phyloP scores from a whole-genome alignment of 2,797 vertebrate genomes.

The Trachurus trachurus region DNA sequence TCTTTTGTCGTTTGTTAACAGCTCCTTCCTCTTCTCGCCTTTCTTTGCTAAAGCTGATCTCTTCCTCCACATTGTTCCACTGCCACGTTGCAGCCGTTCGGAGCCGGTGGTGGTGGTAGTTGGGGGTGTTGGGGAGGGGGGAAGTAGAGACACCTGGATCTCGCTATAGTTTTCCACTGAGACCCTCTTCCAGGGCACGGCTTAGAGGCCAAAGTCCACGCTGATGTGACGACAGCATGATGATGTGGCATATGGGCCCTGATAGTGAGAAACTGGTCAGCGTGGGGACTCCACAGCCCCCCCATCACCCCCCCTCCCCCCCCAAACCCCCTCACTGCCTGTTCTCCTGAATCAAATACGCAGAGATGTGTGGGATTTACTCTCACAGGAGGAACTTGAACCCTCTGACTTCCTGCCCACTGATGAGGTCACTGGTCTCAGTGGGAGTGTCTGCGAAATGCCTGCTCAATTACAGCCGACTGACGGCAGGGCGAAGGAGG shows the following conservation, averaged over 20 bases:
- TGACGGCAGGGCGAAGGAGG: constrained; percentile 53
- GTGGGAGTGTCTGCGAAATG: constrained; percentile 85
- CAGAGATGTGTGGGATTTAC: constrained; percentile 85
- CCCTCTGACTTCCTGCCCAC: constrained; percentile 87
- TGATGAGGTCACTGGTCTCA: constrained; percentile 88
- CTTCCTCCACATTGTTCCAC: constrained; percentile 80
- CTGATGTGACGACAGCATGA: constrained; percentile 49
- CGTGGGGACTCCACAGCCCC: constrained; percentile 69
- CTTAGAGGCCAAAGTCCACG: constrained; percentile 14
- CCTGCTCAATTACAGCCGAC: constrained; percentile 77
- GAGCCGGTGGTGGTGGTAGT: not conserved
- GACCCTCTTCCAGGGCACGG: constrained; percentile 21
- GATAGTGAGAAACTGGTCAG: constrained; percentile 74
- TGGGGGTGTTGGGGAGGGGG: not conserved
- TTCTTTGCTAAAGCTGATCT: constrained; percentile 53
- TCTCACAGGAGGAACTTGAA: constrained; percentile 87
- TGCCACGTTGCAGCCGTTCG: constrained; percentile 58
- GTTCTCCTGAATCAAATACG: constrained; percentile 63
- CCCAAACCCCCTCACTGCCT: too few relatives aligned
- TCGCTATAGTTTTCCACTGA: constrained; percentile 45
- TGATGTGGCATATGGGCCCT: constrained; percentile 66
- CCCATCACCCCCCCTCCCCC: constrained; percentile 3
- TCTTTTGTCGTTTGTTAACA: constrained; percentile 58
- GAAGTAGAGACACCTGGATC: constrained; percentile 77
- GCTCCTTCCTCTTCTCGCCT: constrained; percentile 51